Percentiles rank a stretch among this genome's conserved stretches.
phyloP scores from a whole-genome alignment of 2,797 vertebrate genomes.

The Pseudochirops cupreus region DNA sequence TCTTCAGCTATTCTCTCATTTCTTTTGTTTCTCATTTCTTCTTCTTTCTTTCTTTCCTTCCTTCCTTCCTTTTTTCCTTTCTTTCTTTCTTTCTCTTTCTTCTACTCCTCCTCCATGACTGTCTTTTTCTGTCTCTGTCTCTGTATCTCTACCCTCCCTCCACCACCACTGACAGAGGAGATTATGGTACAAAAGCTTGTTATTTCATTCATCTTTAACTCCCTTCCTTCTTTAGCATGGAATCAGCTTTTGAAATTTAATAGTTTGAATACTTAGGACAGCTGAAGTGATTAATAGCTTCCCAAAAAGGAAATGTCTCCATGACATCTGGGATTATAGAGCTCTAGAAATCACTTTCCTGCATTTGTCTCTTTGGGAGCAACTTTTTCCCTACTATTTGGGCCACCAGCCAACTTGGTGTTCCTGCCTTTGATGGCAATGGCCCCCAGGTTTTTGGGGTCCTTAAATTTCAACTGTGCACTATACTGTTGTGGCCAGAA shows the following conservation, averaged over 20 bases:
- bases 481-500: conserved; percentile 1
- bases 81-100: too few relatives aligned
- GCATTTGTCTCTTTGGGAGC: conserved; percentile 12
- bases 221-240: conserved; percentile 8
- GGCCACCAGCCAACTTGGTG: background rate
- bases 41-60: too few relatives aligned
- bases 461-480: background rate
- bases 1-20: conserved; percentile 40
- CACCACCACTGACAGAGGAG: background rate
- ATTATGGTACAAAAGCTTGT: conserved; percentile 20
- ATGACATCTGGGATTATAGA: conserved; percentile 11
- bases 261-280: conserved; percentile 21
- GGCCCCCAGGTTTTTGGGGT: background rate
- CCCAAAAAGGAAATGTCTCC: conserved; percentile 2
- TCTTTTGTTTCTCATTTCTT: background rate
- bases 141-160: background rate
- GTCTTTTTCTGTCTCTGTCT: background rate
- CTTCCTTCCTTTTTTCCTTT: too few relatives aligned
- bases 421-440: conserved; percentile 2
- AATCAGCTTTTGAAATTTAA: conserved; percentile 29
- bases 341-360: conserved; percentile 34
- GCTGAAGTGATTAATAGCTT: background rate
- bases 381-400: background rate
- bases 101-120: background rate
- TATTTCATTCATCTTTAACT: conserved; percentile 21